Conservation (phyloP, 2,113 vertebrate genomes). For the Pontoporia blainvillei region DNA sequence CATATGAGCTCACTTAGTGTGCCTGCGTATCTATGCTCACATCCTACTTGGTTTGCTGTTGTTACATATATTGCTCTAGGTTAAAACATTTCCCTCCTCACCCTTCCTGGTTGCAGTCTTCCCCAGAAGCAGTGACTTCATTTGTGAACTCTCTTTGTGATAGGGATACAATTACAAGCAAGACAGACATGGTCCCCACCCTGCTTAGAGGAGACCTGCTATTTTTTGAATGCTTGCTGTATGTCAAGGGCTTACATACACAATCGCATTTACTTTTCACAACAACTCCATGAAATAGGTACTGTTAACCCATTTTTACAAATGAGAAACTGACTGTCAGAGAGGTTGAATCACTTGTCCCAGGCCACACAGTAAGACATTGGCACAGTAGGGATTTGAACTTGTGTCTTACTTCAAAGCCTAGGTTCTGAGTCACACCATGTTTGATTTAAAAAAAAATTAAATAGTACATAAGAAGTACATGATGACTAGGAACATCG, state of each 20-base stretch:
- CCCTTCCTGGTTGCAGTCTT: background rate
- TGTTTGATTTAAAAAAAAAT: background rate
- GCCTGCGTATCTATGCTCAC: background rate
- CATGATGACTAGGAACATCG: background rate
- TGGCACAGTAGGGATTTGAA: background rate
- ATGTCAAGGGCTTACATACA: background rate
- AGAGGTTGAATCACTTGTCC: background rate
- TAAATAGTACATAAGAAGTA: background rate
- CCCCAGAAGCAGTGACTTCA: background rate
- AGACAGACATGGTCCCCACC: background rate
- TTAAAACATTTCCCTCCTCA: background rate
- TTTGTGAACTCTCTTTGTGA: background rate
- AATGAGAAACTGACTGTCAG: background rate
- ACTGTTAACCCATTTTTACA: background rate
- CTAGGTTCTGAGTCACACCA: background rate
- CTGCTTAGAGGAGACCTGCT: background rate
- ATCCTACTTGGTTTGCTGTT: background rate
- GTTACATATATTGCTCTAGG: background rate
- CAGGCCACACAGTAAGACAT: background rate
- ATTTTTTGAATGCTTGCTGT: background rate
- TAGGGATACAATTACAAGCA: background rate
- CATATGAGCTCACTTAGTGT: background rate
- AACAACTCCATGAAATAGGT: background rate
- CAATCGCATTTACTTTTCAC: background rate
- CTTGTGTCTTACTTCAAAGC: background rate